Base-by-base conservation (phyloP, 2,113 vertebrate species). In the Leptocoma aspasia region DNA sequence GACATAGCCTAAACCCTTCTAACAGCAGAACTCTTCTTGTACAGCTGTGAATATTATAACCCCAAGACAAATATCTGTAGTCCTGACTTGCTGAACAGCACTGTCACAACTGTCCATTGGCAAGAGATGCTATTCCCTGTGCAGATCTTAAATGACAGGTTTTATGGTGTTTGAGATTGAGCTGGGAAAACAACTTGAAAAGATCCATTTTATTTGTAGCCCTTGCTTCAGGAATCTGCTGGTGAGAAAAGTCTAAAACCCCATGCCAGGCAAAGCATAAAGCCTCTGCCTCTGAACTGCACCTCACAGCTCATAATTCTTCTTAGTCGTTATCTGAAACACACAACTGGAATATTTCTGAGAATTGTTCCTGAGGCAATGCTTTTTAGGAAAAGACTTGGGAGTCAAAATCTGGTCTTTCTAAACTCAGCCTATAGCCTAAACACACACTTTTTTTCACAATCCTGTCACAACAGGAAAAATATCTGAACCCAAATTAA, bases 151-250 rank as follows among this genome's bases (percentile, higher is more conserved):
- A 96, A 92, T 90, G 86, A 90, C 54, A 76, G 39, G 35, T 66
- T 92, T 95, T 94, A 92, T 84, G 53, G 50, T 86, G 60, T 80
- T 90, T 85, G 77, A 71, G 73, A 90, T n/a, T 47, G 52, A 92
- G 76, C 73, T 0, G 26, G 80, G 50, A 76, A 96, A 95, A 89
- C 75, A 86, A 70, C 86, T 84, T 7, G 8, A 57, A 88, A 76
- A 7, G 10, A 63, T 54, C 59, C 19, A 42, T 54, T 90, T 85
- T 94, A 90, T 90, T 81, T 88, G 88, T 70, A 88, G 68, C 18
- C 30, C 21, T 73, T 90, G 45, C 54, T 92, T 77, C 45, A 45
- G 47, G 70, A 86, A 92, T 26, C 35, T 54, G 23, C 35, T 89
- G 41, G 56, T 70, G 47, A 91, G 35, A 81, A 42, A 33, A 57